These are phyloP conservation scores for Rhodinocichla rosea DNA, from an alignment of 2,113 vertebrate genomes.

Conservation along the genomic window DNA sequence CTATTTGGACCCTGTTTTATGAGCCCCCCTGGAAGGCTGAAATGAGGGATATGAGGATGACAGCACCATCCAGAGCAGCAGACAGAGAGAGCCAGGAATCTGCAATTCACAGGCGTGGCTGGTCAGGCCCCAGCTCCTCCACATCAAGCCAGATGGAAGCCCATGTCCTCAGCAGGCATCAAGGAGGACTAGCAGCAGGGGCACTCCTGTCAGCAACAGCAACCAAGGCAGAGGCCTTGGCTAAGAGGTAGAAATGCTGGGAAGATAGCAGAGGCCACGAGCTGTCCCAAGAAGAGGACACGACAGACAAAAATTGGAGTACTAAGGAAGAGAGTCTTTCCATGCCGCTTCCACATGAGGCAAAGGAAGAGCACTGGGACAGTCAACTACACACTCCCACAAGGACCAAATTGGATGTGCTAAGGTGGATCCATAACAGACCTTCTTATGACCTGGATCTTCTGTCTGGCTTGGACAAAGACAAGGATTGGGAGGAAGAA, in stretches of 20 bases:
- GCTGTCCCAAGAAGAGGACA: not conserved
- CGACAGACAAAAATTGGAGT: not conserved
- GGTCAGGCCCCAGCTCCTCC: too few relatives aligned
- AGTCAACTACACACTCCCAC: not conserved
- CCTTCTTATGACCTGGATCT: not conserved
- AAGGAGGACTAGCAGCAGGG: not conserved
- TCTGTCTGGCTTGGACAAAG: rapidly evolving
- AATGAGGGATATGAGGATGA: not conserved
- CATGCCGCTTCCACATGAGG: rapidly evolving
- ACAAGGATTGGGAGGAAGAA: not conserved
- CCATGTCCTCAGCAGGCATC: too few relatives aligned
- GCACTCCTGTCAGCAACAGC: not conserved
- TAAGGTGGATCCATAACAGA: rapidly evolving
- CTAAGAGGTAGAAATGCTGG: not conserved
- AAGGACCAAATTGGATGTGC: rapidly evolving
- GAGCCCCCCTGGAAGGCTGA: too few relatives aligned
- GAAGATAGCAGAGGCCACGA: not conserved
- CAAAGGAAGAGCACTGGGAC: not conserved
- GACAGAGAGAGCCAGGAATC: not conserved
- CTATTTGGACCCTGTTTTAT: not conserved
- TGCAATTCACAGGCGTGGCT: not conserved
- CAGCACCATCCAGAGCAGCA: not conserved
- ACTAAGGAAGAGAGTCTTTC: too few relatives aligned
- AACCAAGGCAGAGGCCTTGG: not conserved
- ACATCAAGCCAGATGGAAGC: not conserved